Conservation (phyloP, 1,140 invertebrate genomes). For the Babylonia areolata region DNA sequence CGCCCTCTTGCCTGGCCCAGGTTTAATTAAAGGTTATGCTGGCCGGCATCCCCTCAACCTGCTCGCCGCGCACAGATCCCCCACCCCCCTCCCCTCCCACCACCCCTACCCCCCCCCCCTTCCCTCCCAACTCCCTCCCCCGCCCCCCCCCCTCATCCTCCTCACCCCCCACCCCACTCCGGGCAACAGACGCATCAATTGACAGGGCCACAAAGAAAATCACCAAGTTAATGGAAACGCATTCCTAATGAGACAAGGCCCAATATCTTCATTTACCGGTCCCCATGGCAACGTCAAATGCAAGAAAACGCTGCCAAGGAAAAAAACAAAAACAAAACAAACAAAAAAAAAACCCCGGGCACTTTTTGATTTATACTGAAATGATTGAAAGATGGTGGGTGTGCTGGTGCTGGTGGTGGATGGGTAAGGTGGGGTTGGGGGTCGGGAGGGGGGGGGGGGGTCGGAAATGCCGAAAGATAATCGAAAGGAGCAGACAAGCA, state of each 20-base stretch:
- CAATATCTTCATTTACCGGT: slow-evolving; percentile 20
- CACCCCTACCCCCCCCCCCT: too few relatives aligned
- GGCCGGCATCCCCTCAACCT: background rate
- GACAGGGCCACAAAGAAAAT: slow-evolving; percentile 17
- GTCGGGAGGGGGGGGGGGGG: too few relatives aligned
- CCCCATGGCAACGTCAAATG: slow-evolving; percentile 11
- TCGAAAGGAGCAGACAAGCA: too few relatives aligned
- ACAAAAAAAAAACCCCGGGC: too few relatives aligned
- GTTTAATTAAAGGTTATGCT: slow-evolving; percentile 15
- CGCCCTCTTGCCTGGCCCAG: background rate
- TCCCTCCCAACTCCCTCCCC: too few relatives aligned
- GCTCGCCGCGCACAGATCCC: background rate
- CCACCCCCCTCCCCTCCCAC: too few relatives aligned
- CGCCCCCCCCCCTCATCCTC: too few relatives aligned
- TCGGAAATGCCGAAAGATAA: too few relatives aligned
- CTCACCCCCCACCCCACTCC: too few relatives aligned
- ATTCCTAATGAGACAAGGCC: slow-evolving; percentile 18
- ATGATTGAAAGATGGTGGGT: background rate
- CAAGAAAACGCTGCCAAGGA: background rate
- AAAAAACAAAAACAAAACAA: background rate
- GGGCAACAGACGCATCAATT: background rate
- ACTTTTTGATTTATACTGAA: background rate
- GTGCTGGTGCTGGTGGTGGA: too few relatives aligned
- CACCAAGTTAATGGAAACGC: slow-evolving; percentile 15
- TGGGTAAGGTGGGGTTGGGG: too few relatives aligned